Base-by-base conservation (phyloP, 2,888 invertebrate species). In the Agonopterix arenella region DNA sequence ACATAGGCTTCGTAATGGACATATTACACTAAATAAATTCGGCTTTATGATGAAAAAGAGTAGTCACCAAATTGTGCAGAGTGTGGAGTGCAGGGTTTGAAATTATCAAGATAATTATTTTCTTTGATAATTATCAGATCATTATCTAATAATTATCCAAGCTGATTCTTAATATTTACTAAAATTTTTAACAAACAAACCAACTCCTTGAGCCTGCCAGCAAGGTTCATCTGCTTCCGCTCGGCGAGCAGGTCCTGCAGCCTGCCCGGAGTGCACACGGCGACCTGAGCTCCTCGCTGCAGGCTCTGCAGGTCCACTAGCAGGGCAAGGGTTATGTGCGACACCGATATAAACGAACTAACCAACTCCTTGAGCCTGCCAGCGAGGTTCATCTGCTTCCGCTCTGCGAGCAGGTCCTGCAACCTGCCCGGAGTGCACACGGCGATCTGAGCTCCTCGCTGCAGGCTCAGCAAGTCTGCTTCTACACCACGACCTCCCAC, bases 391-490 rank as follows among this genome's bases (percentile, higher is more conserved):
- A 95, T 78, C 59, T 92, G 92, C 48, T 91, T 91, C 60, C 92
- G 92, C 61, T 94, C 92, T 7, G 93, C 91, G 11, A 97, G 82
- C 51, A 99, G 81, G 80, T 98, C 98, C 71, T 96, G 95, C 8
- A 99, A 80, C 52, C 99, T 86, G 0, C 99, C 99, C 0, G 99
- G 99, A 0, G 99, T 99, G 49, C 97, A 97, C 45, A 99, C 93
- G 4, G 98, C 90, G 44, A 99, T 95, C 68, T 98, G 95, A 0
- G 93, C 95, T 0, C 96, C 96, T 45, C 90, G 85, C 56, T 90
- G 90, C 49, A 97, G 90, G 11, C 89, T 90, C 38, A 90, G 90
- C 0, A 95, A 86, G 74, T 98, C 97, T 7, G 92, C 91, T n/a
- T 93, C 93, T 0, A 96, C 92, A 49, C 92, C 93, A 51, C 93